Base-by-base conservation (phyloP, 2,797 vertebrate genomes). In the Florisuga fusca region DNA sequence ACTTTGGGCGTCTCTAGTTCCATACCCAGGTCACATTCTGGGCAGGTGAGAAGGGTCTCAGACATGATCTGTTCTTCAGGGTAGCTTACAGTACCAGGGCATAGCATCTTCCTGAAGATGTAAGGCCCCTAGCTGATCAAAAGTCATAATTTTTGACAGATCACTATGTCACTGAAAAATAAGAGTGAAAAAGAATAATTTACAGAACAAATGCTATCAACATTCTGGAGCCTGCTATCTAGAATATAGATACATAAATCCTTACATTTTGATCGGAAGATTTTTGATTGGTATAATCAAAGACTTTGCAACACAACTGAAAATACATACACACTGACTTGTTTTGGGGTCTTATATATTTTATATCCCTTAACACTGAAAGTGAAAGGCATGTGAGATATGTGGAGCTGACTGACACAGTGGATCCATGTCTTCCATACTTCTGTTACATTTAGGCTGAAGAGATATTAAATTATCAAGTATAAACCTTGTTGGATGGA, bases 21-120 rank as follows among this genome's bases (percentile, higher is more conserved):
- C 75, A 74, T 41, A 46, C 90, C 63, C 76, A 87, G 97, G 91
- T 96, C 96, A 95, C 71, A 84, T 88, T 85, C 71, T 36, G 51
- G 41, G 66, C 61, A 74, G 58, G 51, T 50, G 78, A 0, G 3
- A 89, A 84, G 78, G 73, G 83, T 88, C 69, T 93, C 96, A 93
- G 94, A 87, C 80, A 91, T 64, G 66, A 97, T 96, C 95, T 84
- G 71, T 71, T 94, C 88, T 88, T 91, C 89, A 87, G 93, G 18
- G 91, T 82, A 88, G 54, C 66, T 91, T 87, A 92, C 58, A 53
- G 91, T 94, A 89, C 64, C 50, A 74, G 91, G 78, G 21, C 57
- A 62, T 2, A 78, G 48, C 4, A 9, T 54, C 55, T 59, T 77
- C 67, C 78, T 50, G 46, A 92, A 68, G 54, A 74, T 0, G 0